These are phyloP conservation scores for Rhyacichthys aspro DNA, from an alignment of 2,797 vertebrate species.

Conservation along the genomic window DNA sequence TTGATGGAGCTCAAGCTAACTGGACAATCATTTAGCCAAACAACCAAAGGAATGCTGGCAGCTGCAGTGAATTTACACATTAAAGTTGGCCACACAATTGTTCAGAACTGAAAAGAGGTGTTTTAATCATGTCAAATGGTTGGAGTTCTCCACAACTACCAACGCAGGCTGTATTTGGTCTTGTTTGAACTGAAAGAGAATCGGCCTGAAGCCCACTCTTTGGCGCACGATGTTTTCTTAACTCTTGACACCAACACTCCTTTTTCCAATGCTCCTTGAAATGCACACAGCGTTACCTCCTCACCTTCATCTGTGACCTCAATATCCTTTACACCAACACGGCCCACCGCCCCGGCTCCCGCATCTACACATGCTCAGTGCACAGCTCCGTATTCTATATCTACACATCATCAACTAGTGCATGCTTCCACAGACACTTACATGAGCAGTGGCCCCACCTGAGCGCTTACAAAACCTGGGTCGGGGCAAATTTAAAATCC, in stretches of 20 bases:
- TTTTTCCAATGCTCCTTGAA: slow-evolving; percentile 13
- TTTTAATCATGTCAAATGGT: not conserved
- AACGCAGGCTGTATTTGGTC: not conserved
- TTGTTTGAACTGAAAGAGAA: slow-evolving; percentile 48
- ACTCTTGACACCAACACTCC: slow-evolving; percentile 16
- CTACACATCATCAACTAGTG: slow-evolving; percentile 19
- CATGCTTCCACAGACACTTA: slow-evolving; percentile 23
- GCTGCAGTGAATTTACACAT: too few species aligned
- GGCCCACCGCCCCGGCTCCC: not conserved
- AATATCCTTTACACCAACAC: slow-evolving; percentile 20
- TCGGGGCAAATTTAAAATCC: slow-evolving; percentile 35
- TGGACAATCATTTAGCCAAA: too few species aligned
- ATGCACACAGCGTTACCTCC: slow-evolving; percentile 13
- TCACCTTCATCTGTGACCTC: slow-evolving; percentile 29
- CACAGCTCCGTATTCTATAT: slow-evolving; percentile 1
- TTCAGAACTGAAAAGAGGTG: too few species aligned
- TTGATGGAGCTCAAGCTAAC: too few species aligned
- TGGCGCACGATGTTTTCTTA: slow-evolving; percentile 19
- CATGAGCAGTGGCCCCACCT: slow-evolving; percentile 23
- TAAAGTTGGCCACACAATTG: too few species aligned
- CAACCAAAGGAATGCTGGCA: too few species aligned
- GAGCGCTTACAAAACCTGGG: slow-evolving; percentile 23
- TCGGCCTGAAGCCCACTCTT: slow-evolving; percentile 44
- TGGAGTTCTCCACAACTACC: not conserved
- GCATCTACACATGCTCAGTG: not conserved